Base-by-base conservation (phyloP, 2,888 invertebrate species). In the Eupithecia centaureata region DNA sequence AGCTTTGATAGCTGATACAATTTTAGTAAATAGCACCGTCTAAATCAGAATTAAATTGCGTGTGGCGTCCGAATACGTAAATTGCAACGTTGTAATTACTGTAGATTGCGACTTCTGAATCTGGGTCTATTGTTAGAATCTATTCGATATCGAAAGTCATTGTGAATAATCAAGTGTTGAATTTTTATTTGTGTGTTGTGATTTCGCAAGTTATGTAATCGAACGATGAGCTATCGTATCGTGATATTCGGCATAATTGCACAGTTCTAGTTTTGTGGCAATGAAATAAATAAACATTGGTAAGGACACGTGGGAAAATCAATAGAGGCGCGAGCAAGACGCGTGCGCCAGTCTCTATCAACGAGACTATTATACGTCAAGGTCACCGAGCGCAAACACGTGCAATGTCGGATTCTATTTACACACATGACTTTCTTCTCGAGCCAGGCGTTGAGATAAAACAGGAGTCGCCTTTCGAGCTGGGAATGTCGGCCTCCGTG, bases 391-490 rank as follows among this genome's bases (percentile, higher is more conserved):
- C 83, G 86, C 82, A 89, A 91, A 91, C 92, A 93, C 93, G 93
- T 93, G 93, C 91, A 87, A 95, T 95, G 95, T 94, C 94, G 79
- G 95, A 95, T 89, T 94, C 94, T 89, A 91, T 92, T 90, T 95
- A 94, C 90, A 92, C 94, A 79, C 93, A 94, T 85, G 95, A 95
- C 83, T 95, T 95, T 88, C 95, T 94, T 86, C 84, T 95, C 78
- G 95, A 95, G 80, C 89, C 94, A 76, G 94, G 94, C 79, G 90
- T 95, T 75, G 92, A 94, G 77, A 94, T 95, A 76, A 95, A 95
- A 86, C 94, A 95, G 83, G 95, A 95, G 85, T 94, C 94, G 52
- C 83, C 88, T 5, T 90, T 88, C 74, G 94, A 94, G 72, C 73
- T 89, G 65, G 80, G 86, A 28, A 88, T 92, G 88, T 90, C 95